Evolutionary conservation across 2,797 vertebrate genomes (phyloP).

Genomic region (Siniperca obscura): DNA sequence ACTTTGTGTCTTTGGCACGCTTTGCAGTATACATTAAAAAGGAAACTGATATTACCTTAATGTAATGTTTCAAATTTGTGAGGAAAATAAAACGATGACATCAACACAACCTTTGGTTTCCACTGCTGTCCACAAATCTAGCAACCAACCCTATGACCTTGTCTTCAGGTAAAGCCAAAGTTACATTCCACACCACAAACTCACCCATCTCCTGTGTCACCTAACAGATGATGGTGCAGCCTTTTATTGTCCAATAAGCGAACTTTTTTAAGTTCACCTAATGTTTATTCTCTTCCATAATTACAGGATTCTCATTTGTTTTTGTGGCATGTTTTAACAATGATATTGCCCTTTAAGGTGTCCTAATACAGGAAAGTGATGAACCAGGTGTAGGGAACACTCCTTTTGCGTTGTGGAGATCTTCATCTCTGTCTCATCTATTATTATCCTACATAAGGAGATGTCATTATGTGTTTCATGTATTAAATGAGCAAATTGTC

Average conservation of each 20-base stretch:
- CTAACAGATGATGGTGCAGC: neutral
- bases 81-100: constrained; percentile 1
- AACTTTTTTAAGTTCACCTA: neutral
- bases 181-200: constrained; percentile 55
- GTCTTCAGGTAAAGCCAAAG: constrained; percentile 45
- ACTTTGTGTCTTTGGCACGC: neutral
- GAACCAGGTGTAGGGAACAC: neutral
- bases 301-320: constrained; percentile 3
- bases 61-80: neutral
- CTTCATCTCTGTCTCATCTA: neutral
- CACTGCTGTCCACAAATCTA: constrained; percentile 33
- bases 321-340: neutral
- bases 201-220: constrained; percentile 56
- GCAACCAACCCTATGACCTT: constrained; percentile 45
- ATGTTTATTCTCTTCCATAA: neutral
- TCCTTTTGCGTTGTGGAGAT: neutral
- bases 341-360: neutral
- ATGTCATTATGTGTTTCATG: neutral
- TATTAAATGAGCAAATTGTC: neutral
- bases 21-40: neutral
- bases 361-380: neutral
- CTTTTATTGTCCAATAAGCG: neutral
- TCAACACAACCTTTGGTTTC: constrained; percentile 21
- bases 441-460: neutral
- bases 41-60: neutral